Conservation (phyloP, 2,113 vertebrate genomes). For the Malurus melanocephalus region DNA sequence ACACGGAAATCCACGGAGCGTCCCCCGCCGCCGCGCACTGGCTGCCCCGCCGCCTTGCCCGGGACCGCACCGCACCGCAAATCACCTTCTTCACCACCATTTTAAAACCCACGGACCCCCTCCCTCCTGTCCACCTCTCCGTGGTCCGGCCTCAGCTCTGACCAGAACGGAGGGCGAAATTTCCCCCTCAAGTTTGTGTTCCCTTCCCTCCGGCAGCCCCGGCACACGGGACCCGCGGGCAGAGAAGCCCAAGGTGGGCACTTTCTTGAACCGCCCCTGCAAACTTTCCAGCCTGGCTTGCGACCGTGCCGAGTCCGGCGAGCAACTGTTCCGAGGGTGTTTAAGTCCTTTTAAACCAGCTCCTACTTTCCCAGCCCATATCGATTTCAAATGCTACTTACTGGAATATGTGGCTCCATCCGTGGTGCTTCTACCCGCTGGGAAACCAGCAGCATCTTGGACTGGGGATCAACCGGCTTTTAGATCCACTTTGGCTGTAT, state of each 20-base stretch:
- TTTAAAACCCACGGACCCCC: background rate
- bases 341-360: background rate
- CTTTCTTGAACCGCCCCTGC: background rate
- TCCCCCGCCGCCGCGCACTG: background rate
- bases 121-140: background rate
- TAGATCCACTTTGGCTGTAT: slow-evolving; percentile 78
- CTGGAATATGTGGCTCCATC: slow-evolving; percentile 78
- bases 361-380: background rate
- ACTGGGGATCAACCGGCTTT: slow-evolving; percentile 67
- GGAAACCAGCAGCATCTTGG: slow-evolving; percentile 82
- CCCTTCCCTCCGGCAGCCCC: background rate
- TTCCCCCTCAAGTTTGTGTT: background rate
- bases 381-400: slow-evolving; percentile 55
- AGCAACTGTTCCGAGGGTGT: background rate
- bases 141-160: background rate
- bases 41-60: background rate
- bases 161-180: background rate
- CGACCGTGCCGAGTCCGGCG: background rate
- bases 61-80: background rate
- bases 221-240: background rate
- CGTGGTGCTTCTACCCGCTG: slow-evolving; percentile 81
- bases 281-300: slow-evolving; percentile 13
- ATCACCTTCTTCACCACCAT: slow-evolving; percentile 28
- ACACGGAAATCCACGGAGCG: background rate
- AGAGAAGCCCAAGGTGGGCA: background rate